Base-by-base conservation (phyloP, 2,113 vertebrate genomes). In the Siphamia tubifer region DNA sequence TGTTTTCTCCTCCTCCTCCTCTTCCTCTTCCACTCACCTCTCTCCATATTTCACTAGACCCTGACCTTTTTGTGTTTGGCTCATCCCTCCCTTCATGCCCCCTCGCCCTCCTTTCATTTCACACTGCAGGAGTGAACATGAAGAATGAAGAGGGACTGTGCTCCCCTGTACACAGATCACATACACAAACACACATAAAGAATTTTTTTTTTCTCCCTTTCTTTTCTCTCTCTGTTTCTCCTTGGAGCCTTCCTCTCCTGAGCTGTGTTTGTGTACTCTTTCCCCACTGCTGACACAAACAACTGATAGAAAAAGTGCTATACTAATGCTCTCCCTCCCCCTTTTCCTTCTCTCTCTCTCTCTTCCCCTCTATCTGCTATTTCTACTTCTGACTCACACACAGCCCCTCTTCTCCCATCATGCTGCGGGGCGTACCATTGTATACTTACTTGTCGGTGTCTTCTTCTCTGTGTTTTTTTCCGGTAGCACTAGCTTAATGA, bases 241-340 rank as follows among this genome's bases (percentile, higher is more conserved):
- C 51, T 43, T 25, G n/a, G 45, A 81, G 62, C 53, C 38, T 74
- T 68, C 28, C 72, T 67, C 62, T 71, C 57, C 27, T 77, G 53
- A 12, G 55, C 58, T 56, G 1, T 49, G 69, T 63, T 42, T 68
- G 49, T 76, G 43, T 71, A 65, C 72, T 77, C 20, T 58, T 32
- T 16, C 16, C 16, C 30, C 56, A 56, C 51, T 72, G 61, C 75
- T 83, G 79, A 84, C 70, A 78, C 40, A 77, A 65, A 81, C 52
- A 74, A 53, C 60, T 4, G 20, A 15, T 6, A 53, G 27, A 63
- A 74, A 70, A 77, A 79, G 34, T 69, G 64, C 70, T 68, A 63
- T 48, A n/a, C n/a, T n/a, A 74, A 28, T 54, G 49, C 61, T n/a
- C n/a, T n/a, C n/a, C n/a, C n/a, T n/a, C 23, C 21, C 40, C 39